Evolutionary conservation across 2,888 invertebrate genomes (phyloP).

Genomic region (Diaphora mendica): DNA sequence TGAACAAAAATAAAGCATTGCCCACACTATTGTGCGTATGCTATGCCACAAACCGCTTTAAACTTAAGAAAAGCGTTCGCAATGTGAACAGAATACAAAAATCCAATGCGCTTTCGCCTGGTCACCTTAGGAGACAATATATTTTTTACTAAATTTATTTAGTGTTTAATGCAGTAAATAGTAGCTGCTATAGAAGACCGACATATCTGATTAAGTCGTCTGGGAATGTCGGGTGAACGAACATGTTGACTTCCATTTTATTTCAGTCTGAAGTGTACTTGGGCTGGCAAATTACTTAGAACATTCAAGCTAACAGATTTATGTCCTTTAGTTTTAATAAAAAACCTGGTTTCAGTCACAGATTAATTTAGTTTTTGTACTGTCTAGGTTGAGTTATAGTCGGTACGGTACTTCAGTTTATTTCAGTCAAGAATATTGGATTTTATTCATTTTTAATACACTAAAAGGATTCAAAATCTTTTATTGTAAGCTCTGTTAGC

Average conservation of each 20-base stretch:
- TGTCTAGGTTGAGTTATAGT: conserved; percentile 6
- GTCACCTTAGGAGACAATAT: not conserved
- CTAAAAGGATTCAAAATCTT: not conserved
- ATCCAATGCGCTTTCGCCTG: no score
- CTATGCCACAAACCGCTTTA: not conserved
- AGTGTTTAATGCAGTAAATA: conserved; percentile 7
- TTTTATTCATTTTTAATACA: not conserved
- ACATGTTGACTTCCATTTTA: conserved; percentile 23
- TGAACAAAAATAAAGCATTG: no score
- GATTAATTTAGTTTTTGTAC: conserved; percentile 10
- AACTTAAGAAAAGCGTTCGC: not conserved
- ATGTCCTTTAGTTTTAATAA: conserved; percentile 31
- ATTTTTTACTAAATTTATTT: not conserved
- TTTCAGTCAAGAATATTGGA: not conserved
- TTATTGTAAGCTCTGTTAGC: not conserved
- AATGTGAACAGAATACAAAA: not conserved
- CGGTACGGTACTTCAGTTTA: not conserved
- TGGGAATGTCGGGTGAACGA: conserved; percentile 45
- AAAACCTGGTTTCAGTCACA: conserved; percentile 5
- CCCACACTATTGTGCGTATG: no score
- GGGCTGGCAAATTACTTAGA: conserved; percentile 35
- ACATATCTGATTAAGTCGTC: conserved; percentile 42
- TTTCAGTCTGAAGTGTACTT: conserved; percentile 21
- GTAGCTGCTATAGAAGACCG: conserved; percentile 19
- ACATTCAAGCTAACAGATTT: conserved; percentile 37